phyloP scores from a whole-genome alignment of 2,113 vertebrate genomes.

The Meles meles region DNA sequence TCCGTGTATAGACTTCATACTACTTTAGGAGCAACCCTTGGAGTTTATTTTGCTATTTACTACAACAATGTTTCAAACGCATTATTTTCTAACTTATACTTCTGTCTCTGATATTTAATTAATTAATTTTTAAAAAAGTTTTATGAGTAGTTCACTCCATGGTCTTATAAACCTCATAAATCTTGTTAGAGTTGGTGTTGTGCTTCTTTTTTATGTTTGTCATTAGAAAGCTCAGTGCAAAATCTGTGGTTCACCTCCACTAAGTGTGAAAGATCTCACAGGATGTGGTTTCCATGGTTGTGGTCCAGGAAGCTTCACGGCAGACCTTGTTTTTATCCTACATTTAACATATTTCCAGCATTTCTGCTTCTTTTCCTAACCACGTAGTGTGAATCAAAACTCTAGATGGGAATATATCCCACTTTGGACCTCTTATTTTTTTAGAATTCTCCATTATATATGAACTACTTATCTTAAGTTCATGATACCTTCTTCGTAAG shows the following conservation, averaged over 20 bases:
- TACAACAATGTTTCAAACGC: background rate
- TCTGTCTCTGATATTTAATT: background rate
- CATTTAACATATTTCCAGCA: background rate
- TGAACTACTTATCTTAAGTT: background rate
- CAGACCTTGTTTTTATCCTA: background rate
- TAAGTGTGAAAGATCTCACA: background rate
- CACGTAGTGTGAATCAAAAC: background rate
- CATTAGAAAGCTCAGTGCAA: background rate
- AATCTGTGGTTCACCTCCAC: background rate
- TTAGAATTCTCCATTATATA: background rate
- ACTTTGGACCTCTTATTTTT: background rate
- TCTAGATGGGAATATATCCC: background rate
- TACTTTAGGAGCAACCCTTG: background rate
- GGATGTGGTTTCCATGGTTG: background rate
- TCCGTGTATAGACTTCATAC: background rate
- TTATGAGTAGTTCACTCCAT: background rate
- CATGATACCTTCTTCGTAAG: background rate
- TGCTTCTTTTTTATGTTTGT: background rate
- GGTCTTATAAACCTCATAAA: background rate
- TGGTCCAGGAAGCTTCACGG: background rate
- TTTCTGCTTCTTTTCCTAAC: background rate
- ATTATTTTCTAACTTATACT: background rate
- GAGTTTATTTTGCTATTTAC: background rate
- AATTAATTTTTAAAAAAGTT: background rate
- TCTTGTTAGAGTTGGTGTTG: background rate